These are phyloP conservation scores for Notothenia rossii DNA, from an alignment of 2,113 vertebrate genomes.

Conservation along the genomic window DNA sequence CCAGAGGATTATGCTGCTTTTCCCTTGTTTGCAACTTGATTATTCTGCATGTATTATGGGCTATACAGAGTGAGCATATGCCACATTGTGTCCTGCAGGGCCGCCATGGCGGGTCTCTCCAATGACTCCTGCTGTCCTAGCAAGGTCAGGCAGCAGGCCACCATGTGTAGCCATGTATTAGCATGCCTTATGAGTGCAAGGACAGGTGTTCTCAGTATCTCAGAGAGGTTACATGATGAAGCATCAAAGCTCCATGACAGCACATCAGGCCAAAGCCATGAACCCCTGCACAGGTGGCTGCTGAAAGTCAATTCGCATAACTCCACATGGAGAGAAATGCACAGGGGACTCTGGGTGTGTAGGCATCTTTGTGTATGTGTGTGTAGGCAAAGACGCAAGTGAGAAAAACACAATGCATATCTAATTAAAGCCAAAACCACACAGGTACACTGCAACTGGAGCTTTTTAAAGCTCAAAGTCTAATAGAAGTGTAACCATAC, in stretches of 20 bases:
- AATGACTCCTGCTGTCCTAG: conserved; percentile 74
- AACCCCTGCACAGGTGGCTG: conserved; percentile 49
- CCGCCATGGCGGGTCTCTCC: conserved; percentile 49
- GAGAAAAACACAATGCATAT: not conserved
- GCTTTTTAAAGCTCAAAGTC: not conserved
- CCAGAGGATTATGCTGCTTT: conserved; percentile 19
- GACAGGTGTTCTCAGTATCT: conserved; percentile 79
- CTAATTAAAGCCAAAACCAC: not conserved
- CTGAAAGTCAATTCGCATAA: conserved; percentile 55
- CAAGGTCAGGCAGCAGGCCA: conserved; percentile 81
- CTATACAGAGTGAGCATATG: conserved; percentile 71
- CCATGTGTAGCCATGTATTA: conserved; percentile 82
- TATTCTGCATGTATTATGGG: conserved; percentile 45
- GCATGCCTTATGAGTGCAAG: conserved; percentile 76
- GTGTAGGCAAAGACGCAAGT: conserved; percentile 10
- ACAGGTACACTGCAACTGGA: not conserved
- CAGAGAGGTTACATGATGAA: conserved; percentile 71
- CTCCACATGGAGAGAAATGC: conserved; percentile 15
- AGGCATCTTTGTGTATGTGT: not conserved
- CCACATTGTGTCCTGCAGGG: conserved; percentile 66
- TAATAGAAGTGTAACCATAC: not conserved
- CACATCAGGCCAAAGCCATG: conserved; percentile 65
- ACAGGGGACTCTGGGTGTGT: not conserved
- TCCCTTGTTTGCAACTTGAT: conserved; percentile 20
- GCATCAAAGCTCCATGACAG: conserved; percentile 64